A percentile compares a stretch with the other conserved stretches of the same genome.
These are phyloP conservation scores for Hydrozoanthus gracilis DNA, from an alignment of 92 coral and sea anemone genomes.

Conservation along the genomic window DNA sequence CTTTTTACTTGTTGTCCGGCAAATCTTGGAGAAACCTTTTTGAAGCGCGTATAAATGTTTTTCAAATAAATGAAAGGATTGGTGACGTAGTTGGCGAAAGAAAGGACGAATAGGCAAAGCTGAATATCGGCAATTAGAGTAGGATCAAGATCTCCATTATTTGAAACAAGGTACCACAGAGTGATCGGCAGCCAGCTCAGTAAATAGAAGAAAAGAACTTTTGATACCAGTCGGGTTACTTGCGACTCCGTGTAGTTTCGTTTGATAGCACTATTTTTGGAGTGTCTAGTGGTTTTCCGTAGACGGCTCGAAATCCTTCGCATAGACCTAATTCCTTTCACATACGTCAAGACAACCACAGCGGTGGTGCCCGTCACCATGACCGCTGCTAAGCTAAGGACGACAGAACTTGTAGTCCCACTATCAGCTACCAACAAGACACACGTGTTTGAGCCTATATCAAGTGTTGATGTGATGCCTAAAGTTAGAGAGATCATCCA, in stretches of 20 bases:
- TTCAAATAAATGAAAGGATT: constrained; percentile 3
- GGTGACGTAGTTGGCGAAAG: not conserved
- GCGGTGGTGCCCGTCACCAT: not conserved
- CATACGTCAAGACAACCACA: not conserved
- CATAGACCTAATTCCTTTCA: not conserved
- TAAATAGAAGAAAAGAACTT: not conserved
- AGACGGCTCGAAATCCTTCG: constrained; percentile 15
- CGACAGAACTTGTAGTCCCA: not conserved
- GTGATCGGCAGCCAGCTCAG: constrained; percentile 19
- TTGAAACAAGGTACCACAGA: not conserved
- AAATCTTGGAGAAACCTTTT: not conserved
- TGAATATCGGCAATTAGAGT: not conserved
- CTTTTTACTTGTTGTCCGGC: not conserved
- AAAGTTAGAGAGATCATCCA: not conserved
- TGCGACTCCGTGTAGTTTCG: constrained; percentile 5
- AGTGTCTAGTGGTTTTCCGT: not conserved
- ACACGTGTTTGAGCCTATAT: not conserved
- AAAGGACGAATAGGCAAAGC: constrained; percentile 1
- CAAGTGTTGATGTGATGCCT: not conserved
- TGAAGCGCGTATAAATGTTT: not conserved
- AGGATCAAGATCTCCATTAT: not conserved
- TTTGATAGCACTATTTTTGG: not conserved
- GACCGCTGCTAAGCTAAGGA: not conserved
- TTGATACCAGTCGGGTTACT: constrained; percentile 5
- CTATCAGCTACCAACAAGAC: not conserved